These are phyloP conservation scores for Montipora sp. DNA, from an alignment of 64 coral and sea anemone genomes.

Conservation along the genomic window DNA sequence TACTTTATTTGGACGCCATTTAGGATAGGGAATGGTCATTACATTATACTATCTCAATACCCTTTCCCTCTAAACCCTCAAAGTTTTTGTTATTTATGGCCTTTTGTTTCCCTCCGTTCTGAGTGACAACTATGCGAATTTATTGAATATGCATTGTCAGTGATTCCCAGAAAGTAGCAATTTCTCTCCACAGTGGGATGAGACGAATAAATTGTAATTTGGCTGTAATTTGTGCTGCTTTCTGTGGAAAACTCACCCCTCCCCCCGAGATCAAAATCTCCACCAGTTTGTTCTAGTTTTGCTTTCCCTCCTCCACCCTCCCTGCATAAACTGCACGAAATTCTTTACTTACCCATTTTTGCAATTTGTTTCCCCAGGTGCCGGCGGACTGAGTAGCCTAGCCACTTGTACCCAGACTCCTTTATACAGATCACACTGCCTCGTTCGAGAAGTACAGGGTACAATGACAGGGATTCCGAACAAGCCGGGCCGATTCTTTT, in stretches of 20 bases:
- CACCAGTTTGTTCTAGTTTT: background rate
- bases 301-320: background rate
- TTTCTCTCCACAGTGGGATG: too few species aligned
- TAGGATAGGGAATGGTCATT: background rate
- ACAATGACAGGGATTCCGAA: slow-evolving; percentile 96
- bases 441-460: slow-evolving; percentile 85
- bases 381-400: slow-evolving; percentile 82
- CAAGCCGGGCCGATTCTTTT: slow-evolving; percentile 93
- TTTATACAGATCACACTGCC: slow-evolving; percentile 86
- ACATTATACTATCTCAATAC: background rate
- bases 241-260: too few species aligned
- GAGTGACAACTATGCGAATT: too few species aligned
- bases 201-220: too few species aligned
- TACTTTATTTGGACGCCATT: too few species aligned
- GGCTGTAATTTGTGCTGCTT: too few species aligned
- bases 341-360: slow-evolving; percentile 64
- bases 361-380: slow-evolving; percentile 83
- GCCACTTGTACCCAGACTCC: slow-evolving; percentile 95
- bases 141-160: too few species aligned
- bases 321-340: background rate
- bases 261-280: background rate
- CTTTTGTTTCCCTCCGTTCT: background rate
- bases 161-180: too few species aligned
- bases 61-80: background rate
- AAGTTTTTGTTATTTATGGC: too few species aligned